Base-by-base conservation (phyloP, 2,888 invertebrate genomes). In the Caenorhabditis virilis region DNA sequence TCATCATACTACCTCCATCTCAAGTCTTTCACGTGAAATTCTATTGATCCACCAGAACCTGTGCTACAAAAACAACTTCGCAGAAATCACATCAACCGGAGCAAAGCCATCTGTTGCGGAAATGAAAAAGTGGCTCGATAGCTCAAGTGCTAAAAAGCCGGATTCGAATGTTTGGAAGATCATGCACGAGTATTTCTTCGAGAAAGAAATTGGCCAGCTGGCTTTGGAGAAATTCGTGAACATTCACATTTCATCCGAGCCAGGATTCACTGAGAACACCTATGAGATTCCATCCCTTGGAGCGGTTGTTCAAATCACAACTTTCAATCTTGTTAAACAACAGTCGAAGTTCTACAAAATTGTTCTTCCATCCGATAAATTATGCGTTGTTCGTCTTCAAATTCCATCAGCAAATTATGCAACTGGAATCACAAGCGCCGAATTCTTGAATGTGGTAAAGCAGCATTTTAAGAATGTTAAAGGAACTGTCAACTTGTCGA, bases 121-220 rank as follows among this genome's bases (percentile, higher is more conserved):
- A 46, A 53, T 61, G 26, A 60, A 49, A 11, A 18, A 46, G 1
- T 65, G 64, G 64, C 49, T 65, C 16, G 38, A 59, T 15, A 38
- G 55, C 15, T 26, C 35, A 3, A 13, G 33, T 1, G 45, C 56
- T 9, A 52, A 61, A 27, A 53, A 49, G 51, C 47, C 60, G n/a
- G 55, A 61, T 26, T 66, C 61, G 9, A 50, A 43, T 5, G 47
- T 54, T 30, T 67, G 60, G 50, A 65, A 78, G 56, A 69, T 76
- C 9, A 64, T 80, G 25, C 80, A 80, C 58, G 78, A 80, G 54
- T 80, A 78, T 66, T 79, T 80, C 71, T 80, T 80, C 63, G 75
- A 76, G 15, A 30, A 52, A 6, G 66, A 70, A 6, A 55, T 72
- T 20, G 72, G 66, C 47, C 54, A 50, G 0, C 38, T 47, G 20